phyloP scores from a whole-genome alignment of 1,140 invertebrate genomes.

The Atta colombica region DNA sequence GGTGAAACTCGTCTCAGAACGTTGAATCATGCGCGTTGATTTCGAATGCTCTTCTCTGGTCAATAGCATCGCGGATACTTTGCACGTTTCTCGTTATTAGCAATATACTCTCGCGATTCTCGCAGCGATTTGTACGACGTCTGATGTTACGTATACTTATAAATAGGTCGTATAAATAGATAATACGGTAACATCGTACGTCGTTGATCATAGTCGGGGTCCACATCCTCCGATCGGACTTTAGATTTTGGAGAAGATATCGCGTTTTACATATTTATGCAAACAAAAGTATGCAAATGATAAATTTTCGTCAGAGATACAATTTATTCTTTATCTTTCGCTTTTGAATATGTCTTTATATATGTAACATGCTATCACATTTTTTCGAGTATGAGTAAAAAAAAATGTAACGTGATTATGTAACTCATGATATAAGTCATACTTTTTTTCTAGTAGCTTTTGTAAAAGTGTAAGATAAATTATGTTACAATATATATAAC shows the following conservation, averaged over 20 bases:
- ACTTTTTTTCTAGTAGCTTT: neutral
- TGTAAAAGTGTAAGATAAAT: too few species aligned
- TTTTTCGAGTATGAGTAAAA: neutral
- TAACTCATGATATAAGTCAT: neutral
- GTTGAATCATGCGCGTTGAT: neutral
- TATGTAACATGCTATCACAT: neutral
- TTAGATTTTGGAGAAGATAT: neutral
- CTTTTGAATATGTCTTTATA: neutral
- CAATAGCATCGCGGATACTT: conserved; percentile 54
- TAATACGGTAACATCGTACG: conserved; percentile 49
- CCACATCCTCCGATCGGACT: conserved; percentile 55
- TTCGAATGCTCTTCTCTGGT: conserved; percentile 9
- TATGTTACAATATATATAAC: neutral
- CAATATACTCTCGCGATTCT: conserved; percentile 22
- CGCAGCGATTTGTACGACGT: conserved; percentile 21
- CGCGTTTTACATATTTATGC: conserved; percentile 15
- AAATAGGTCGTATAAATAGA: conserved; percentile 72
- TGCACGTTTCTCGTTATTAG: conserved; percentile 8
- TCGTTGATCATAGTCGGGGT: conserved; percentile 61
- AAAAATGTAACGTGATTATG: neutral
- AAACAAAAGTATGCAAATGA: neutral
- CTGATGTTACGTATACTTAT: conserved; percentile 61
- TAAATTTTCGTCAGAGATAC: neutral
- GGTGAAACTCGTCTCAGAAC: conserved; percentile 1
- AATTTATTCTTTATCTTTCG: neutral